phyloP scores from a whole-genome alignment of 1,140 invertebrate genomes.

The Himalopsyche phryganea region DNA sequence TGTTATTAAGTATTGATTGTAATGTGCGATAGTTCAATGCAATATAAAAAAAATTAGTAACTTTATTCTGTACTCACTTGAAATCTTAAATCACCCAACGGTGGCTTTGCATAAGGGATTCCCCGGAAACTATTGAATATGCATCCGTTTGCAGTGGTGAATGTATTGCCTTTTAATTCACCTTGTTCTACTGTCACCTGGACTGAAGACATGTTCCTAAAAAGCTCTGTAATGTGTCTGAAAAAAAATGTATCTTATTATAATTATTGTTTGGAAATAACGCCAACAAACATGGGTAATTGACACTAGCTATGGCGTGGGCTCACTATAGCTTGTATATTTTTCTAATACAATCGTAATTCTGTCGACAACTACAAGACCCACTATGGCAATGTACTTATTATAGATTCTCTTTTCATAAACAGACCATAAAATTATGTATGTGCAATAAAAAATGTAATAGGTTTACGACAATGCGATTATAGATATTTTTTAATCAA shows the following conservation, averaged over 20 bases:
- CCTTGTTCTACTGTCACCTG: constrained; percentile 6
- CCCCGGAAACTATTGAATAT: constrained; percentile 5
- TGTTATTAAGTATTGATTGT: no score
- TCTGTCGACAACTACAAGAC: background rate
- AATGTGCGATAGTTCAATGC: no score
- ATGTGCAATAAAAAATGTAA: no score
- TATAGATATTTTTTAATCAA: no score
- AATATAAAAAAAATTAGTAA: no score
- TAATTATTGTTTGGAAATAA: background rate
- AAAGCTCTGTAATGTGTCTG: background rate
- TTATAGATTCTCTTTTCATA: no score
- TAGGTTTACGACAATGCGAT: no score
- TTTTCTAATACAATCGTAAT: background rate
- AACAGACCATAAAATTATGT: no score
- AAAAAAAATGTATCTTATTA: background rate
- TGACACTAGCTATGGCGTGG: background rate
- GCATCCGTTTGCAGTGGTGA: constrained; percentile 5
- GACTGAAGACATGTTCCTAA: background rate
- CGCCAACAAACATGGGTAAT: background rate
- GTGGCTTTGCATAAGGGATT: constrained; percentile 27
- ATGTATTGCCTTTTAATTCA: constrained; percentile 5
- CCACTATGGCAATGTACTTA: background rate
- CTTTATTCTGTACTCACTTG: constrained; percentile 8
- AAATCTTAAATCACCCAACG: constrained; percentile 19
- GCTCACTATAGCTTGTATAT: background rate